Evolutionary conservation across 2,113 vertebrate genomes (phyloP), one percentile per base, ranked within the genome.

Genomic region (Scomber colias): DNA sequence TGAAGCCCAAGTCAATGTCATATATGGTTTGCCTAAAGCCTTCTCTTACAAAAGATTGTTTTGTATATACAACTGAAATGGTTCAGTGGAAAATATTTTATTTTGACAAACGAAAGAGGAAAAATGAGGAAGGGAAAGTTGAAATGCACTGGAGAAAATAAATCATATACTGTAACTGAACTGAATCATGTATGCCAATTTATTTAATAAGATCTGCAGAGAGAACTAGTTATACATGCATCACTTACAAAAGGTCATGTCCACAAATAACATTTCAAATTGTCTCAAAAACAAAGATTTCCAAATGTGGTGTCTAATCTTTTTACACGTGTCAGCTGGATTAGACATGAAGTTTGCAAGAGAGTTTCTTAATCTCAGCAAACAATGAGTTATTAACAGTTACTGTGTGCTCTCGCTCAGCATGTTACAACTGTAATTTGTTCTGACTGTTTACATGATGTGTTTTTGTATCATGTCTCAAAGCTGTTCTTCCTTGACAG

Each of bases 391-490:
- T 81, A 84, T 87, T 83, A 87, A 87, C 77, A 85, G 46, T 67
- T 70, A 71, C 75, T 81, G 5, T 65, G 35, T 64, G 57, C 17
- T 57, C 56, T 59, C 44, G 70, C 44, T 50, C 75, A 62, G 44
- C 60, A 27, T 64, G 61, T 49, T 61, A 65, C 21, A 79, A 19
- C 73, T 78, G 51, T 72, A 61, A 86, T 81, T 76, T 87, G 49
- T 72, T 48, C 74, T 71, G 77, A 66, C 56, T 78, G 87, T 82
- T 89, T 84, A 83, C 75, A 82, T 78, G 81, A 81, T 64, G 44
- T 64, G 60, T 76, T 75, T 84, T 75, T 82, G 49, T 59, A 80
- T 71, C 51, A 8, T 14, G 75, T 77, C 81, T 84, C 31, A 56
- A 54, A 72, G 50, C 62, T 40, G 72, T 30, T 64, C 68, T 45